These are phyloP conservation scores for Heterochromis multidens DNA, from an alignment of 2,113 vertebrate species.

Conservation along the genomic window DNA sequence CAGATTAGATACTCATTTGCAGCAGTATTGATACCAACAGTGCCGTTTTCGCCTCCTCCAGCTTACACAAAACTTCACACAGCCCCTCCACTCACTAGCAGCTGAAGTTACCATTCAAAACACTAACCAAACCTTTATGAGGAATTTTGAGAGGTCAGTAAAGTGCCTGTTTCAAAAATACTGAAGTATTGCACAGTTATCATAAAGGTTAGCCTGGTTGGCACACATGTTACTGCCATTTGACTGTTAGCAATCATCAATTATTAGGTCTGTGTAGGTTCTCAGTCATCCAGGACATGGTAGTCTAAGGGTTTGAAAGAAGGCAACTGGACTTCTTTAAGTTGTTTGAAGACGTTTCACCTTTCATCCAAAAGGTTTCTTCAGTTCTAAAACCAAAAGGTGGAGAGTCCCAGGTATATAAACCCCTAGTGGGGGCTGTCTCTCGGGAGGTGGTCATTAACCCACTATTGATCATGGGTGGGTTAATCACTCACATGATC, in stretches of 20 bases:
- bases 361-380: no score
- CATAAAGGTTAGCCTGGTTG: neutral
- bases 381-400: no score
- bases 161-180: neutral
- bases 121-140: neutral
- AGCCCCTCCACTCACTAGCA: rapidly evolving
- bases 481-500: no score
- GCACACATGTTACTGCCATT: neutral
- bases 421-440: no score
- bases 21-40: neutral
- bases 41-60: neutral
- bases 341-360: no score
- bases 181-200: neutral
- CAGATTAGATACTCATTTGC: neutral
- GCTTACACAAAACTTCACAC: neutral
- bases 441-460: no score
- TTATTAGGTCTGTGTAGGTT: no score
- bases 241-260: neutral
- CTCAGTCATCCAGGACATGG: no score
- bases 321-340: no score
- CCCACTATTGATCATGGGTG: no score
- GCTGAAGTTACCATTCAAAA: neutral
- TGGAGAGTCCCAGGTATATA: no score
- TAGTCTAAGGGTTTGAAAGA: no score
- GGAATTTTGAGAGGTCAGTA: neutral